Evolutionary conservation across 2,888 invertebrate species (phyloP).

Genomic region (Patella caerulea): DNA sequence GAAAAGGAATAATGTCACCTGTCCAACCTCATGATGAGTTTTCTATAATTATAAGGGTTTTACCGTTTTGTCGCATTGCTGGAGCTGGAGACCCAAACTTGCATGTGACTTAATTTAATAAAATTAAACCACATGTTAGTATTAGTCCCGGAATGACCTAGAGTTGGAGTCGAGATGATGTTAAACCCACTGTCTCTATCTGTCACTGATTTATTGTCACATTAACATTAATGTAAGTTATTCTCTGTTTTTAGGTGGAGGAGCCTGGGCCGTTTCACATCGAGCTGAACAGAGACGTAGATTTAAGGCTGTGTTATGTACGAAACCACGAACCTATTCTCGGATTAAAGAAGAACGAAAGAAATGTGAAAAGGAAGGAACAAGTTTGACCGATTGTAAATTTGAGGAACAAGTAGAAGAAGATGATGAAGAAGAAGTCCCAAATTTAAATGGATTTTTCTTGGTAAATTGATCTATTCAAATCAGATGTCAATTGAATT

Average conservation of each 20-base stretch:
- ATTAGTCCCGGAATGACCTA: too few relatives aligned
- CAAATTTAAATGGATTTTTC: conserved; percentile 68
- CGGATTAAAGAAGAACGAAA: conserved; percentile 64
- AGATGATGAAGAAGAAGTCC: conserved; percentile 49
- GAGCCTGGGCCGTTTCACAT: conserved; percentile 69
- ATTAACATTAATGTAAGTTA: background rate
- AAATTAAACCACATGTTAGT: background rate
- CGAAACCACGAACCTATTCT: conserved; percentile 66
- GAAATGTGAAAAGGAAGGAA: conserved; percentile 54
- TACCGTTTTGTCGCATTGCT: too few relatives aligned
- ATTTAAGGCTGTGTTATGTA: conserved; percentile 68
- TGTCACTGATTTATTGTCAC: background rate
- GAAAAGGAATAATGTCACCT: too few relatives aligned
- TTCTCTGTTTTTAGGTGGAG: conserved; percentile 54
- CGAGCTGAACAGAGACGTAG: conserved; percentile 65
- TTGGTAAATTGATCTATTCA: conserved; percentile 53
- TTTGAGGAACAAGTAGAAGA: conserved; percentile 45
- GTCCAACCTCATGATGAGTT: too few relatives aligned
- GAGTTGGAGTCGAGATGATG: background rate
- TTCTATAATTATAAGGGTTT: too few relatives aligned
- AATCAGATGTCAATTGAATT: too few relatives aligned
- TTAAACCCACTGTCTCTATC: background rate
- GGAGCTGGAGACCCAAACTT: too few relatives aligned
- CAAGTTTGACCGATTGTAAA: conserved; percentile 43
- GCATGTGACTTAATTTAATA: background rate